These are phyloP conservation scores for Tyrannus savana DNA, from an alignment of 2,113 vertebrate species.

Conservation along the genomic window DNA sequence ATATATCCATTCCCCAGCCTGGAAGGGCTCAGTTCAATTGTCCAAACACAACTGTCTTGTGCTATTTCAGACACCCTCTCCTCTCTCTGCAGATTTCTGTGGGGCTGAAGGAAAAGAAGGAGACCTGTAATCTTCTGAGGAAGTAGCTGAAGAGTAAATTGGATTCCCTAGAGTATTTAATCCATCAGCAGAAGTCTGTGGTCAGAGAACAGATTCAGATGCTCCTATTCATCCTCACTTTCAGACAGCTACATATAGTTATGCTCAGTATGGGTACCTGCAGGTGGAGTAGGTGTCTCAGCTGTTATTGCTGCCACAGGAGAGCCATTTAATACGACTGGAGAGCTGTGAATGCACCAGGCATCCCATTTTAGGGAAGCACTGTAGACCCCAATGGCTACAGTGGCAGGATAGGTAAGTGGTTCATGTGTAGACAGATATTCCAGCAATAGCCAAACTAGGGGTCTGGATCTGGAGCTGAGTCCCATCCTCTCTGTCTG, in stretches of 20 bases:
- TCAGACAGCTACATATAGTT: background rate
- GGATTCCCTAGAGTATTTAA: background rate
- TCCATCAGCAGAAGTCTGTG: background rate
- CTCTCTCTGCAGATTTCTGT: background rate
- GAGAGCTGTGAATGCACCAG: background rate
- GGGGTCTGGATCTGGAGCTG: background rate
- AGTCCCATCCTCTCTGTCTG: background rate
- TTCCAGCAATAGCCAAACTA: background rate
- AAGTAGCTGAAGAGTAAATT: background rate
- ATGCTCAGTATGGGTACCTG: background rate
- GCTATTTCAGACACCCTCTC: background rate
- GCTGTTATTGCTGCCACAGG: background rate
- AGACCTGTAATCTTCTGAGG: background rate
- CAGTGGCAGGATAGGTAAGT: background rate
- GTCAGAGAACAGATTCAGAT: background rate
- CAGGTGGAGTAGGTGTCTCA: background rate
- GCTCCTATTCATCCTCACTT: background rate
- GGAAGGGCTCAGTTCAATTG: background rate
- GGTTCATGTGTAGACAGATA: rapidly evolving
- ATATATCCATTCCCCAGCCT: background rate
- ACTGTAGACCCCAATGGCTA: background rate
- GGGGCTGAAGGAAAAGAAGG: background rate
- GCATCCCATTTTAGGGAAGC: background rate
- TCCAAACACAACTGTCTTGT: background rate
- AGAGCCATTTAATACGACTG: background rate